These are phyloP conservation scores for Stenopsyche tienmushanensis DNA, from an alignment of 1,140 invertebrate genomes.

Conservation along the genomic window DNA sequence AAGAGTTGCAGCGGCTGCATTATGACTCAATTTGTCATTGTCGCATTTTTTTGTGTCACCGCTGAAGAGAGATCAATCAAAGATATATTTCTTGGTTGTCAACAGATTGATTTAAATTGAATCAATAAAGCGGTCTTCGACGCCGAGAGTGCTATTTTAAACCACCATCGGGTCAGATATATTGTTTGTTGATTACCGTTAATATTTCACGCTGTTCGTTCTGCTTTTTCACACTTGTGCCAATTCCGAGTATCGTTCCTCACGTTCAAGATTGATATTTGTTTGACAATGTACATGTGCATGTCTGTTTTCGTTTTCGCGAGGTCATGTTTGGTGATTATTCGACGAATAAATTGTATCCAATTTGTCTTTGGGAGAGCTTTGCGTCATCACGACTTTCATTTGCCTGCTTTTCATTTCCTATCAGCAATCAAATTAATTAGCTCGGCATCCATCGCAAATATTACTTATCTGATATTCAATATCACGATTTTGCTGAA, in stretches of 20 bases:
- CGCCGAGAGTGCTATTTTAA: too few relatives aligned
- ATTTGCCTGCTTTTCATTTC: slow-evolving; percentile 10
- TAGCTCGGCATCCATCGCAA: slow-evolving; percentile 5
- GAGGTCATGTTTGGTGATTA: background rate
- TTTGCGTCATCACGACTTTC: slow-evolving; percentile 19
- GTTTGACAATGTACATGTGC: background rate
- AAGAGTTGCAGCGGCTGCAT: background rate
- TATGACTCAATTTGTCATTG: background rate
- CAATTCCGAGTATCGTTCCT: too few relatives aligned
- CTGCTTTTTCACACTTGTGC: too few relatives aligned
- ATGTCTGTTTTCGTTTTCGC: background rate
- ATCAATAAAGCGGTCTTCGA: too few relatives aligned
- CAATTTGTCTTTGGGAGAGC: slow-evolving; percentile 6
- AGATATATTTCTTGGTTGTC: background rate
- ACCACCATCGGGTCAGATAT: too few relatives aligned
- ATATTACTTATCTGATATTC: too few relatives aligned
- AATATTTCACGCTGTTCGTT: too few relatives aligned
- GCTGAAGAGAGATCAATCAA: background rate
- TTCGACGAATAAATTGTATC: too few relatives aligned
- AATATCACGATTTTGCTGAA: too few relatives aligned
- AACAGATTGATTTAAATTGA: too few relatives aligned
- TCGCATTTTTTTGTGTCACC: background rate
- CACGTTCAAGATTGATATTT: background rate
- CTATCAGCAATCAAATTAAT: too few relatives aligned
- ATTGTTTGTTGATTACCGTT: too few relatives aligned